Conservation (phyloP, 2,797 vertebrate species). For the Rhinogobio ventralis region DNA sequence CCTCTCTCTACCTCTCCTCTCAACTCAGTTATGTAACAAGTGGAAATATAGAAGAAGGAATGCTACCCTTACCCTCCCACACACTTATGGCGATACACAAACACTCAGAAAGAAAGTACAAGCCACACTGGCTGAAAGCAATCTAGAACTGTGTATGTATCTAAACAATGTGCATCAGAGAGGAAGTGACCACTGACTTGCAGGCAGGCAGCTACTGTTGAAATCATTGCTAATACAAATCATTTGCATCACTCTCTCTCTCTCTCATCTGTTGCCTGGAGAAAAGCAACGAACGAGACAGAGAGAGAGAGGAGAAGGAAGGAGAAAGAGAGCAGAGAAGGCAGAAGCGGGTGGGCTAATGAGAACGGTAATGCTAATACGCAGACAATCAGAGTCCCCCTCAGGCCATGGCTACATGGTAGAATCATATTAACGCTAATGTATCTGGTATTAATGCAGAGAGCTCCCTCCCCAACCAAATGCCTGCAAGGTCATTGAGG, state of each 20-base stretch:
- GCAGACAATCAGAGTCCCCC: conserved; percentile 75
- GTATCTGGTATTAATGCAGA: conserved; percentile 73
- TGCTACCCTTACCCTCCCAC: conserved; percentile 55
- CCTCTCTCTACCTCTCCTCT: conserved; percentile 71
- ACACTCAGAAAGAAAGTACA: conserved; percentile 4
- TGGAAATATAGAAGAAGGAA: conserved; percentile 67
- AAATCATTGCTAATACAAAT: conserved; percentile 66
- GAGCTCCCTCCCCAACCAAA: conserved; percentile 46
- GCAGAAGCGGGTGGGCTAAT: conserved; percentile 70
- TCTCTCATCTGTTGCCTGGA: conserved; percentile 66
- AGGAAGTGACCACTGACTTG: conserved; percentile 45
- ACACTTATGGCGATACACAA: conserved; percentile 55
- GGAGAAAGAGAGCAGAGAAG: conserved; percentile 18
- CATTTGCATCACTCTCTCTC: conserved; percentile 66
- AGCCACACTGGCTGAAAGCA: conserved; percentile 9
- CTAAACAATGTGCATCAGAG: conserved; percentile 37
- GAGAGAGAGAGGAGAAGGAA: conserved; percentile 38
- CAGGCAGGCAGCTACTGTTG: conserved; percentile 37
- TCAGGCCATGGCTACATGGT: conserved; percentile 72
- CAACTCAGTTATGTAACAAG: conserved; percentile 76
- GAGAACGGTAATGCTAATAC: conserved; percentile 77
- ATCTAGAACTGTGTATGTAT: conserved; percentile 10
- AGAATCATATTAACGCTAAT: conserved; percentile 78
- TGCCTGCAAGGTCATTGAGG: conserved; percentile 70
- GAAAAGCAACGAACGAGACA: conserved; percentile 54